Conservation (phyloP, 35 echinoderm and acorn worm species). For the Lytechinus pictus region DNA sequence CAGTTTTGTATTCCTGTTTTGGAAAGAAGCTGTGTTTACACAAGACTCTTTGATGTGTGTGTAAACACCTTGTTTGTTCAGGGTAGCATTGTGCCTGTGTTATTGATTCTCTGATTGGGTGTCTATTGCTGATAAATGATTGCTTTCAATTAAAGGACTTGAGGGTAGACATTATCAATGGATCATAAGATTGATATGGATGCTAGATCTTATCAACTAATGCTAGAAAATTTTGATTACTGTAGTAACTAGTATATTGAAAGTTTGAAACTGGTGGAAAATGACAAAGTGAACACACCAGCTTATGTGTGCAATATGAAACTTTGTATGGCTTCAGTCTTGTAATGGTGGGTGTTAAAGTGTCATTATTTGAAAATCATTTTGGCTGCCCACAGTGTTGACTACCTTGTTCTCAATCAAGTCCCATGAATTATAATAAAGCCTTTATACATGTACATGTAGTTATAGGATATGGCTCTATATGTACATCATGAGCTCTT, state of each 20-base stretch:
- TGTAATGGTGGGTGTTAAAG: too few relatives aligned
- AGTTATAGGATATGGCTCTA: neutral
- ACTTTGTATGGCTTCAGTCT: too few relatives aligned
- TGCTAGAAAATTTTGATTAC: too few relatives aligned
- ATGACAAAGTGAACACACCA: too few relatives aligned
- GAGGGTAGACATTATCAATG: neutral
- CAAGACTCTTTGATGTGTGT: conserved; percentile 36
- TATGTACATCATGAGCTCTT: neutral
- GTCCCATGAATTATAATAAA: neutral
- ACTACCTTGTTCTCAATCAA: neutral
- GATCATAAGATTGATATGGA: too few relatives aligned
- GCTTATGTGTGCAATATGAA: too few relatives aligned
- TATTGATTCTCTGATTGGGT: conserved; percentile 41
- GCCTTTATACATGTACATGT: neutral
- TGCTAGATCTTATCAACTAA: too few relatives aligned
- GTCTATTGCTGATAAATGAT: conserved; percentile 45
- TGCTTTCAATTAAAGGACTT: neutral
- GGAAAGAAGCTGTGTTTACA: conserved; percentile 1
- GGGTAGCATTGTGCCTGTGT: conserved; percentile 13
- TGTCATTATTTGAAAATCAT: too few relatives aligned
- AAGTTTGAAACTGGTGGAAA: too few relatives aligned
- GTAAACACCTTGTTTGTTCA: conserved; percentile 36
- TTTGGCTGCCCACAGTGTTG: too few relatives aligned
- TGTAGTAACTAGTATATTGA: too few relatives aligned
- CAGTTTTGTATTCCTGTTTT: neutral